Conservation (phyloP, 2,888 invertebrate genomes). For the Muschampia plurimacula region DNA sequence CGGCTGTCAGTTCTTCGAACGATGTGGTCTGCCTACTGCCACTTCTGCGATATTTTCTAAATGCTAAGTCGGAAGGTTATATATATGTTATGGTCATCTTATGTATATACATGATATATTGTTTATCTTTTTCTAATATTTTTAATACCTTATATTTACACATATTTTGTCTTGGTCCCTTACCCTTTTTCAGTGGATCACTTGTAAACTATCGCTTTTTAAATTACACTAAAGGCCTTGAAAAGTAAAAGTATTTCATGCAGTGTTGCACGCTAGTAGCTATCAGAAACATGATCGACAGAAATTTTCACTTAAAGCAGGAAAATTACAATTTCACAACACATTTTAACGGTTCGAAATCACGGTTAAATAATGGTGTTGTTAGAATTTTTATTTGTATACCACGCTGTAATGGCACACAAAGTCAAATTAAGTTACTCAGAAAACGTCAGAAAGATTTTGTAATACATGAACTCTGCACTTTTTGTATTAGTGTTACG, state of each 20-base stretch:
- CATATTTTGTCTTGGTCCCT: too few species aligned
- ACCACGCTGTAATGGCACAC: background rate
- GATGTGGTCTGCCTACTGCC: too few species aligned
- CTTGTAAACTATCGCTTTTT: background rate
- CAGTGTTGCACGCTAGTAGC: conserved; percentile 8
- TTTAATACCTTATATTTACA: background rate
- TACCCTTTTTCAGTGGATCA: background rate
- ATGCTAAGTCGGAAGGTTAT: too few species aligned
- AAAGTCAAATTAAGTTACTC: too few species aligned
- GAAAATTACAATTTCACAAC: conserved; percentile 10
- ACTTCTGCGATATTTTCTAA: too few species aligned
- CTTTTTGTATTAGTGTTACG: too few species aligned
- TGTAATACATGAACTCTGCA: too few species aligned
- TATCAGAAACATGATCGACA: conserved; percentile 30
- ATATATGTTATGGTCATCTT: too few species aligned
- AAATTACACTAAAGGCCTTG: background rate
- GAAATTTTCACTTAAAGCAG: conserved; percentile 43
- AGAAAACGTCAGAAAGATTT: too few species aligned
- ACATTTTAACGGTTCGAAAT: conserved; percentile 56
- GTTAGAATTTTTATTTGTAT: background rate
- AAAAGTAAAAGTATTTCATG: conserved; percentile 11
- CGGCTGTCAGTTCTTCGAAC: too few species aligned
- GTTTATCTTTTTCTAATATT: background rate
- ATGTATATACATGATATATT: too few species aligned
- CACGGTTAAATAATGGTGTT: conserved; percentile 44